Evolutionary conservation across 1,140 invertebrate species (phyloP), one percentile per base, ranked within the genome.

Genomic region (Drosophila sp.): DNA sequence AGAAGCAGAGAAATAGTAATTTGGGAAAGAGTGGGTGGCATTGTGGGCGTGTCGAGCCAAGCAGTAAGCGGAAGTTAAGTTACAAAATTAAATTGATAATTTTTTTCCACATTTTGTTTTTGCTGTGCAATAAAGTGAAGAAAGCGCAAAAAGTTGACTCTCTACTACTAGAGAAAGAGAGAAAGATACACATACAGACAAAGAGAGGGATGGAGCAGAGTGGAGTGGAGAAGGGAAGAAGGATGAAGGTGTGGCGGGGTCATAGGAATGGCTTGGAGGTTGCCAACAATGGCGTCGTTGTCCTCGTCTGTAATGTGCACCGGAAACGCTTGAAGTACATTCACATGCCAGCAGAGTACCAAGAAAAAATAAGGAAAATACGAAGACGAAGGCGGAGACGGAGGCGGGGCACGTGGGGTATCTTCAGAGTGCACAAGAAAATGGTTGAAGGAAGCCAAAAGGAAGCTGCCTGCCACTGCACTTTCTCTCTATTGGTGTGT

Each of bases 41-140:
- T 11, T 60, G 47, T 76, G 73, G 57, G 65, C 44, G 70, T 80
- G 76, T 66, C 76, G 64, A 75, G 11, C 25, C 41, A 61, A 70
- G 70, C 80, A 89, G 76, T 80, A 66, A 69, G 62, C 84, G 84
- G 84, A 89, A 89, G 84, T 89, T 89, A 77, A 89, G 84, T 89
- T 89, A 89, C 84, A 89, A 89, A 89, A 89, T 89, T 89, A 89
- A 89, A 89, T 89, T 89, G 84, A 89, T 89, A 87, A 89, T 80
- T 84, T 89, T 86, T 80, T 80, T 38, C n/a, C 25, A 47, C 27
- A 29, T 25, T 60, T 29, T 61, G n/a, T 33, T 17, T 27, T 57
- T 35, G 29, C 57, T 66, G 10, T 47, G 27, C n/a, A 47, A 72
- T 66, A 77, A 55, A 66, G 44, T 66, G 41, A 74, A 66, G 70